A percentile compares a stretch with the other conserved stretches of the same genome.
Evolutionary conservation across 2,888 invertebrate species (phyloP).

Genomic region (Rosalia funebris): DNA sequence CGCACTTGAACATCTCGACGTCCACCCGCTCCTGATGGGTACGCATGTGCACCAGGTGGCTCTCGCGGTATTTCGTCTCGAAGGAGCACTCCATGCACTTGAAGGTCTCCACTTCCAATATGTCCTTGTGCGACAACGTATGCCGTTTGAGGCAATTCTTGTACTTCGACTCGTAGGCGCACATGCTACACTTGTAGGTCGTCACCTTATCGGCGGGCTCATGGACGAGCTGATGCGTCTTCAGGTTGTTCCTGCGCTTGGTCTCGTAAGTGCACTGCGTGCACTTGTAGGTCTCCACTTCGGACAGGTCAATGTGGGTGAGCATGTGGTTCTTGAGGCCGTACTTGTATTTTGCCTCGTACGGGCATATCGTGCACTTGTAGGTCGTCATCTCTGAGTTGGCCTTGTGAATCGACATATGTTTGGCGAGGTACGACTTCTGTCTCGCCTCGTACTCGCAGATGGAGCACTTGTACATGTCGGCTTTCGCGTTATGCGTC

Average conservation of each 20-base stretch:
- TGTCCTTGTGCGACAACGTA: background rate
- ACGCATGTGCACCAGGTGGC: background rate
- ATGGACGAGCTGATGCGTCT: background rate
- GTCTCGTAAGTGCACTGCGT: slow-evolving; percentile 1
- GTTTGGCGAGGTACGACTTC: background rate
- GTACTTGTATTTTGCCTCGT: background rate
- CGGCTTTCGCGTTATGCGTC: background rate
- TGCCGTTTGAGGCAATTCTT: background rate
- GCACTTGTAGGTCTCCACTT: background rate
- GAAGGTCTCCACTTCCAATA: background rate
- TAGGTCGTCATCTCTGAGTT: background rate
- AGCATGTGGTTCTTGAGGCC: background rate
- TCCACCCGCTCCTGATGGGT: background rate
- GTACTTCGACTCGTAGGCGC: background rate
- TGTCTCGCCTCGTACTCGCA: slow-evolving; percentile 3
- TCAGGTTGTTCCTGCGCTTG: background rate
- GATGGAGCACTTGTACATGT: background rate
- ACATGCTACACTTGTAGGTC: background rate
- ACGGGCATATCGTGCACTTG: background rate
- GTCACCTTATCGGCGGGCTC: background rate
- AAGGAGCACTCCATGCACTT: background rate
- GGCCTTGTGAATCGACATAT: slow-evolving; percentile 3
- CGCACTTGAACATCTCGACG: background rate
- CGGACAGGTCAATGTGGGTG: background rate
- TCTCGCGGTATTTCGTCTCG: background rate